Base-by-base conservation (phyloP, 2,797 vertebrate genomes). In the Neosalanx taihuensis region DNA sequence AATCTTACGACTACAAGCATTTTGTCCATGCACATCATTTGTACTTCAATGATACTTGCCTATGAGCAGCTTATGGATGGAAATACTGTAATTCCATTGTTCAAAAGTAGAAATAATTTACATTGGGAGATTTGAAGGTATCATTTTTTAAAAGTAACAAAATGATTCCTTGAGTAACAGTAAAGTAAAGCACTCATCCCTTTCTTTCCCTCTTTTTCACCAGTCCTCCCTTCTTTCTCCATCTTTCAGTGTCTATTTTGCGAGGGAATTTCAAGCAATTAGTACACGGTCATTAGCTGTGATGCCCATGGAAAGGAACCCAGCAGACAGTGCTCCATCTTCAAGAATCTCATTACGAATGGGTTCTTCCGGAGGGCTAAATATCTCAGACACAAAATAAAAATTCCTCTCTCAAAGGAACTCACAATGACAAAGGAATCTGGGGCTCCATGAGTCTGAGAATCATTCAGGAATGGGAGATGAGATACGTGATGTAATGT, bases 301-400 rank as follows among this genome's bases (percentile, higher is more conserved):
- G 63, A 64, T 64, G 63, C 4, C 35, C 35, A 37, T 64, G 35
- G 63, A n/a, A 46, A 26, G 31, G 17, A 23, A 64, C 41, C 35
- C 35, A 13, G 12, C 35, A 46, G 37, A 9, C 10, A 35, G 20
- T 37, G 5, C 17, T 17, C 31, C 17, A 0, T 18, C 17, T 64
- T 51, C 15, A 51, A 51, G 2, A 67, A 30, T 13, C 41, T 53
- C 65, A 67, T 67, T 53, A 67, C 65, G 37, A 41, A 41, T 41
- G 9, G 37, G 37, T 41, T 41, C 7, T 41, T 41, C 37, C 10
- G 37, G 37, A 41, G 7, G 37, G 37, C 7, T 41, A 41, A 15
- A 20, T 6, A 20, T 23, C 64, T 20, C 35, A n/a, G 41, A 41
- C 7, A n/a, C 10, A 17, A 26, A 53, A 49, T 26, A 15, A 23